Evolutionary conservation across 1,140 invertebrate species (phyloP).

Genomic region (Macrostomum lignano): DNA sequence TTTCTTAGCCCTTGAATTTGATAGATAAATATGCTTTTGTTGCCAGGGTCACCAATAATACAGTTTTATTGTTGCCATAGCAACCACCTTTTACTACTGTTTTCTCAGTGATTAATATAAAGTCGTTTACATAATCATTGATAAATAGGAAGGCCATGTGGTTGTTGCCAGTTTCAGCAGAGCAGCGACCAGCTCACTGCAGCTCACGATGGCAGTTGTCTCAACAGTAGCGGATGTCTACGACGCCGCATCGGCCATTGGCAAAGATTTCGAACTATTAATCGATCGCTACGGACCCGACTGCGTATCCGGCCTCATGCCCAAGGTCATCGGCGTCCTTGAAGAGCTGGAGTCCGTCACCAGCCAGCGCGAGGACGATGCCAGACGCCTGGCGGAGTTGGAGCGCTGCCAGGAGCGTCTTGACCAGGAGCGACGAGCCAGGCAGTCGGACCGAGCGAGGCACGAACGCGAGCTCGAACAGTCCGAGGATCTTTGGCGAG

Average conservation of each 20-base stretch:
- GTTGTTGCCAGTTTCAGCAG: too few relatives aligned
- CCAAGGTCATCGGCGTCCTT: constrained; percentile 67
- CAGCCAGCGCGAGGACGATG: constrained; percentile 58
- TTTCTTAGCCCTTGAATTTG: too few relatives aligned
- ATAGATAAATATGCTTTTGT: too few relatives aligned
- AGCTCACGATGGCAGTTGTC: constrained; percentile 1
- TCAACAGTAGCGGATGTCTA: constrained; percentile 57
- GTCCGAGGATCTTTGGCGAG: constrained; percentile 70
- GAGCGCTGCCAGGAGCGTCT: constrained; percentile 50
- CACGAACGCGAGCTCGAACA: constrained; percentile 50
- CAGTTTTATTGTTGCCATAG: too few relatives aligned
- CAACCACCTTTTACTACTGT: too few relatives aligned
- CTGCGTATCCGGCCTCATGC: constrained; percentile 56
- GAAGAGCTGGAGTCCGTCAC: constrained; percentile 68
- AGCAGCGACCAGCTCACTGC: too few relatives aligned
- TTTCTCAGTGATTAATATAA: too few relatives aligned
- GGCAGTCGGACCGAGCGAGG: not conserved
- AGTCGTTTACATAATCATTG: too few relatives aligned
- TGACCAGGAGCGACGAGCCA: constrained; percentile 48
- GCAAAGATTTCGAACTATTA: constrained; percentile 78
- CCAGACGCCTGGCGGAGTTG: constrained; percentile 48
- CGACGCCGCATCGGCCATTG: constrained; percentile 79
- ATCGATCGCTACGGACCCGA: constrained; percentile 67
- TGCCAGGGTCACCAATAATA: too few relatives aligned
- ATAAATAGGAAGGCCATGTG: too few relatives aligned